These are phyloP conservation scores for Mormyrops attenuatus DNA, from an alignment of 2,797 vertebrate species.

Conservation along the genomic window DNA sequence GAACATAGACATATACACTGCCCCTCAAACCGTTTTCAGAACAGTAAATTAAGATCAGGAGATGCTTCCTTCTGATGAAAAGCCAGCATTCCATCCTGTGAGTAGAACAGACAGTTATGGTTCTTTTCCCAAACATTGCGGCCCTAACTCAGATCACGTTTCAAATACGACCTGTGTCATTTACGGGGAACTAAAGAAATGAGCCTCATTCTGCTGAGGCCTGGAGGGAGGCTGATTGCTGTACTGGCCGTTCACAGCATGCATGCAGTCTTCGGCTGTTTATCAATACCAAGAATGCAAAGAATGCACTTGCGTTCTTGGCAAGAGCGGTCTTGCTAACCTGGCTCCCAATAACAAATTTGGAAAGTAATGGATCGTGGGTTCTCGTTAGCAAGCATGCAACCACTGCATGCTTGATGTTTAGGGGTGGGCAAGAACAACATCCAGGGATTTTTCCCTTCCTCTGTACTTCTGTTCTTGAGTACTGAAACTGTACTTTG, in stretches of 20 bases:
- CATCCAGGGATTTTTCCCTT: background rate
- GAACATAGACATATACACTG: background rate
- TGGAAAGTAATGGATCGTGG: background rate
- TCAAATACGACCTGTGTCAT: background rate
- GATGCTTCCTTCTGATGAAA: background rate
- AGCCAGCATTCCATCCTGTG: background rate
- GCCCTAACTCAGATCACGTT: background rate
- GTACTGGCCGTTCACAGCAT: background rate
- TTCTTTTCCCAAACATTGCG: background rate
- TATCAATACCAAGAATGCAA: background rate
- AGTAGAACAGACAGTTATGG: background rate
- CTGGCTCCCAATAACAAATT: background rate
- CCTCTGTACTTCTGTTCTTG: background rate
- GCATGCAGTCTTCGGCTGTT: background rate
- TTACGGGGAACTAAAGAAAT: background rate
- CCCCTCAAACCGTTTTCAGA: background rate
- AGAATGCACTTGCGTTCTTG: background rate
- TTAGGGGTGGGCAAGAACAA: background rate
- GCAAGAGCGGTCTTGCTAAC: background rate
- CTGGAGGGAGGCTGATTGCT: background rate
- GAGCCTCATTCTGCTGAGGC: background rate
- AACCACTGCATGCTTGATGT: background rate
- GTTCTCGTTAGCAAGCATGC: background rate
- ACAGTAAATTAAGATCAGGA: background rate
- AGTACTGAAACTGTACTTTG: background rate